Evolutionary conservation across 1,140 invertebrate species (phyloP), one percentile per base, ranked within the genome.

Genomic region (Zaprionus tsacasi): DNA sequence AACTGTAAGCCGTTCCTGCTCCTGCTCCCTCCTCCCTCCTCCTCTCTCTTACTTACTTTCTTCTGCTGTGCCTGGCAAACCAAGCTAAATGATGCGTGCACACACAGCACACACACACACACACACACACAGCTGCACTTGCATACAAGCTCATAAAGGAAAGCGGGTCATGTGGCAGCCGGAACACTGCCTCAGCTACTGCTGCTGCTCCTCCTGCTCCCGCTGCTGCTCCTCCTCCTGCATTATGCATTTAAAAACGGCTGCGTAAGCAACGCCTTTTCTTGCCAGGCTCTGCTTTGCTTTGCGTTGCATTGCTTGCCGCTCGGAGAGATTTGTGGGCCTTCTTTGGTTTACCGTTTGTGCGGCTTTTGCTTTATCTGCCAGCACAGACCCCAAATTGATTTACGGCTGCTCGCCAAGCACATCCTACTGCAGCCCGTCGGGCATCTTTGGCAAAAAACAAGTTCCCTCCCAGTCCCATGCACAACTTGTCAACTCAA

Each of bases 401-500:
- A 87, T 87, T 87, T 87, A 87, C 73, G 65, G 76, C 69, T 50
- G 17, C 17, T 50, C 45, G 45, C 8, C 45, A 17, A 11, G 45
- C 45, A 50, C 7, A 50, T 17, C n/a, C 6, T 13, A 8, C 5
- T 11, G 15, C 27, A 30, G 27, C 33, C 33, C 30, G 36, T 38
- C 7, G 40, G 35, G 57, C 35, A 30, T 43, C 58, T 61, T 58
- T 56, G n/a, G 38, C 45, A 45, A 17, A 43, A 52, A 78, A 54
- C 66, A 67, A 64, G 71, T 72, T 66, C 35, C 27, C 27, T 30
- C 27, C 78, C 45, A 75, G 65, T 65, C 67, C 68, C 72, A 64
- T 52, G 72, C 64, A 82, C 78, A 89, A 89, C 81, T 89, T 89
- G 85, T 89, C 85, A 89, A 89, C 85, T 89, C 86, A 85, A 85